Evolutionary conservation across 2,797 vertebrate species (phyloP).

Genomic region (Chelon auratus): DNA sequence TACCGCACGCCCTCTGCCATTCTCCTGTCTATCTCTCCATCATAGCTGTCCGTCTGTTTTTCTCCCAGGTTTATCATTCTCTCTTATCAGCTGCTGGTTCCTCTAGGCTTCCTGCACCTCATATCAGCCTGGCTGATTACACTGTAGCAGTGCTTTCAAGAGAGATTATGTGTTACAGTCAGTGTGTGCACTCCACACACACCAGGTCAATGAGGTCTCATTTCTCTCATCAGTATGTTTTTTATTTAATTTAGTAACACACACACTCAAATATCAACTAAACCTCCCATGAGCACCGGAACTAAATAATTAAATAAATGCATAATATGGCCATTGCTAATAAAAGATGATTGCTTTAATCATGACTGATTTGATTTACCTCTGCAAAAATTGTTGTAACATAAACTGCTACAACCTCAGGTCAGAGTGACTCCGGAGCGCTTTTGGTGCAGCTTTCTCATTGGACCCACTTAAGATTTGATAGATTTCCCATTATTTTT

Average conservation of each 20-base stretch:
- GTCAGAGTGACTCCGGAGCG: constrained; percentile 58
- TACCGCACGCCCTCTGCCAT: constrained; percentile 56
- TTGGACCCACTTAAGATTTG: constrained; percentile 66
- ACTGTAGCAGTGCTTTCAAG: constrained; percentile 55
- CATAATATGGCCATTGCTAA: neutral
- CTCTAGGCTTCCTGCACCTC: constrained; percentile 72
- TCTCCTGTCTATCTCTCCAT: constrained; percentile 69
- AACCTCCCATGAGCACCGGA: neutral
- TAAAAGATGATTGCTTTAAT: constrained; percentile 35
- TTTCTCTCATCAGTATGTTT: neutral
- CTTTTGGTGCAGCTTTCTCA: constrained; percentile 44
- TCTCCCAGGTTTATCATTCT: constrained; percentile 70
- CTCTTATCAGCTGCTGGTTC: constrained; percentile 74
- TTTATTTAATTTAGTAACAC: constrained; percentile 8
- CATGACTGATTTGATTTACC: constrained; percentile 32
- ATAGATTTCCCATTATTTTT: constrained; percentile 77
- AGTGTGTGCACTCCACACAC: constrained; percentile 46
- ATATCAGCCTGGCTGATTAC: constrained; percentile 69
- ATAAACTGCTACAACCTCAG: constrained; percentile 45
- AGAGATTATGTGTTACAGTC: constrained; percentile 54
- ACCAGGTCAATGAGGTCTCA: constrained; percentile 39
- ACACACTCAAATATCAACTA: constrained; percentile 22
- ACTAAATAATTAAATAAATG: constrained; percentile 13
- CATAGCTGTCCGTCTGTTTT: constrained; percentile 69
- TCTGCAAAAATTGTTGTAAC: constrained; percentile 24